Base-by-base conservation (phyloP, 2,888 invertebrate species). In the Drosophila pseudotalamancana region DNA sequence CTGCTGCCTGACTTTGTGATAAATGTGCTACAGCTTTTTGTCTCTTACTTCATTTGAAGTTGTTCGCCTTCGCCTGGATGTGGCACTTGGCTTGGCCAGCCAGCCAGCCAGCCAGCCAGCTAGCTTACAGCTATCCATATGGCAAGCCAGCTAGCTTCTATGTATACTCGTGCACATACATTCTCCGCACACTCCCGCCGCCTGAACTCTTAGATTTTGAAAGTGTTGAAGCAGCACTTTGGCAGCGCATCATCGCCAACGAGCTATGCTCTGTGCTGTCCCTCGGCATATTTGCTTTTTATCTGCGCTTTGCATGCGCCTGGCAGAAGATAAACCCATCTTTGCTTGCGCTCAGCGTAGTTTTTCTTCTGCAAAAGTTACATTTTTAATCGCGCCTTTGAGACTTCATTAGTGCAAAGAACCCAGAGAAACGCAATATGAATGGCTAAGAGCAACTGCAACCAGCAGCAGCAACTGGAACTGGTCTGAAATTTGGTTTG, bases 211-310 rank as follows among this genome's bases (percentile, higher is more conserved):
- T 60, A 68, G 75, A 50, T 71, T 54, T 45, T 62, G 73, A 84
- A 87, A 87, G 83, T 84, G 83, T 84, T 84, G 82, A 84, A 87
- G 87, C 87, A 87, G 83, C 83, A 83, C 87, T 83, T 87, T 81
- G 76, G 87, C 75, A 83, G 67, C 81, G 85, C 81, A 85, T 85
- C 85, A 86, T 68, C 87, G 78, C 76, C 86, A 76, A 72, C 77
- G 67, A 61, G 60, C 48, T 46, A 43, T 57, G 40, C 59, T 49
- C 18, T 9, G 25, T 19, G 25, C 50, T 29, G 16, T 42, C 37
- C 55, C 77, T 61, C 62, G 70, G 69, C 72, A 71, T 81, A 75
- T 82, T 82, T 80, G 81, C 80, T 72, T 82, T 83, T 83, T 82
- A 82, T 86, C 81, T 76, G 53, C 65, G 73, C 69, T 82, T 82